phyloP scores from a whole-genome alignment of 2,797 vertebrate species.

The Enteromius afrohamiltoni region DNA sequence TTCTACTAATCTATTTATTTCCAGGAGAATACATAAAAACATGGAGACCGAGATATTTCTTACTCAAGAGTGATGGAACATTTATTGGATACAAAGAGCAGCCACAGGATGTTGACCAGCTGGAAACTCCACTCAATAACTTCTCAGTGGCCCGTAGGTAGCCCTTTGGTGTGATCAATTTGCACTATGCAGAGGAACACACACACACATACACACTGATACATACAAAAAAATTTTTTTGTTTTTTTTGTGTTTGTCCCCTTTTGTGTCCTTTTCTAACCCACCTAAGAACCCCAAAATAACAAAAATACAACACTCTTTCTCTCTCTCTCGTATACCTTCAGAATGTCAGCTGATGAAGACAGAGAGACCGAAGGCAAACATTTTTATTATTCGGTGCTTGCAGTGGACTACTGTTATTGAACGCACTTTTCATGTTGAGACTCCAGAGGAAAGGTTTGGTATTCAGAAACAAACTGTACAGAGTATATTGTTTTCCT shows the following conservation, averaged over 20 bases:
- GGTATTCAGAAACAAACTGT: constrained; percentile 53
- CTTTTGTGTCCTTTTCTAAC: neutral
- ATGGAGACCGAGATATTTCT: constrained; percentile 95
- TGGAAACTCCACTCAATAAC: constrained; percentile 96
- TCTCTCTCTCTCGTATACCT: too few species aligned
- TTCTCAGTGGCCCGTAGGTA: constrained; percentile 96
- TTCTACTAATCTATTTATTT: constrained; percentile 6
- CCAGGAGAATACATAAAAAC: constrained; percentile 97
- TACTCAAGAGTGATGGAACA: constrained; percentile 93
- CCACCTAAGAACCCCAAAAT: constrained; percentile 77
- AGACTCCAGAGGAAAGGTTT: constrained; percentile 94
- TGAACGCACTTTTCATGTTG: constrained; percentile 93
- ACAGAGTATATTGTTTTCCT: neutral
- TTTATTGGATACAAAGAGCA: constrained; percentile 97
- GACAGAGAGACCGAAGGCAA: constrained; percentile 87
- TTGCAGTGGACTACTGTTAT: constrained; percentile 91
- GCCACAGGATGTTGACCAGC: constrained; percentile 92
- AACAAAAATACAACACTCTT: constrained; percentile 75
- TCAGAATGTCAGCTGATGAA: constrained; percentile 98
- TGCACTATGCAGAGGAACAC: constrained; percentile 27
- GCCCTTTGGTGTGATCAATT: constrained; percentile 61
- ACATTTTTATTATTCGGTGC: constrained; percentile 90
- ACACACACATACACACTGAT: neutral
- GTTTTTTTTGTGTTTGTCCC: neutral
- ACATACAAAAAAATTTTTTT: too few species aligned